These are phyloP conservation scores for Dolichoris vasculosae DNA, from an alignment of 1,140 invertebrate species.

Conservation along the genomic window DNA sequence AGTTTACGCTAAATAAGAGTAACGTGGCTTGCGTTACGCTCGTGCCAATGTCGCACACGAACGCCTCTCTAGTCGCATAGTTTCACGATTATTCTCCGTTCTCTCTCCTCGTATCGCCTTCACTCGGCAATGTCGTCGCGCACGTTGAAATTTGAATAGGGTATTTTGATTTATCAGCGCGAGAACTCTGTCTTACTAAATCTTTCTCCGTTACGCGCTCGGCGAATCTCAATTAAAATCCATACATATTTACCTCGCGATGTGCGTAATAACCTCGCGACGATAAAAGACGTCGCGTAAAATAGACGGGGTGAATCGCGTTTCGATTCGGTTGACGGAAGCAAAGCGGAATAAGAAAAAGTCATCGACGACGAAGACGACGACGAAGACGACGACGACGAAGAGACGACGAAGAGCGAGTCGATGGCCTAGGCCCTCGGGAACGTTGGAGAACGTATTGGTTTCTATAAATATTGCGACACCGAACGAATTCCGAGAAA, in stretches of 20 bases:
- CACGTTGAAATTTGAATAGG: conserved; percentile 31
- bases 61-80: conserved; percentile 37
- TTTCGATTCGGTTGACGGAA: too few species aligned
- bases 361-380: conserved; percentile 17
- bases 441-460: conserved; percentile 55
- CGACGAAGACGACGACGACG: conserved; percentile 17
- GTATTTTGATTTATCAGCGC: conserved; percentile 41
- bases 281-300: neutral
- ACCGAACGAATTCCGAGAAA: conserved; percentile 56
- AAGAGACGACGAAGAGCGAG: conserved; percentile 40
- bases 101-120: neutral
- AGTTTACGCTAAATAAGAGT: conserved; percentile 51
- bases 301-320: conserved; percentile 22
- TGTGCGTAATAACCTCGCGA: neutral
- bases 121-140: neutral
- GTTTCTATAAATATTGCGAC: conserved; percentile 64
- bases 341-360: neutral
- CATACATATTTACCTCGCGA: conserved; percentile 25
- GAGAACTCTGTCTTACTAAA: conserved; percentile 16
- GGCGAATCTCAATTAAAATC: conserved; percentile 53
- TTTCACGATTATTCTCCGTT: conserved; percentile 39
- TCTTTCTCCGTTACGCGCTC: conserved; percentile 26
- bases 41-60: neutral
- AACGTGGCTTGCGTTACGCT: conserved; percentile 10
- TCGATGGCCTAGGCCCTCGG: conserved; percentile 24